Conservation (phyloP, 2,888 invertebrate genomes). For the Scaptomyza polygonia region DNA sequence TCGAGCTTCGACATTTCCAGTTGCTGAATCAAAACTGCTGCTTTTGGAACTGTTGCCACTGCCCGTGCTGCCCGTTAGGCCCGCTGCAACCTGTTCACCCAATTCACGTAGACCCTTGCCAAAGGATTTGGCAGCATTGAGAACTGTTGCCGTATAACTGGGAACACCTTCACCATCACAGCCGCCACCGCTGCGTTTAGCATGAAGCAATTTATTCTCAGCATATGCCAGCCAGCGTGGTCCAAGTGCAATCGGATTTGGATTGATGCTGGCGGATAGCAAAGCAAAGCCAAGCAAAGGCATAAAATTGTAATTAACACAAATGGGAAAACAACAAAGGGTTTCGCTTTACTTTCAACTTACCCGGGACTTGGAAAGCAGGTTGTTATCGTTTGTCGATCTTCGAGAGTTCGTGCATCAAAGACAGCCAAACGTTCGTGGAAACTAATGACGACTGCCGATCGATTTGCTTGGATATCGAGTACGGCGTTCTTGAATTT, state of each 20-base stretch:
- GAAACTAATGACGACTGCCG: slow-evolving; percentile 94
- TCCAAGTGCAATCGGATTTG: slow-evolving; percentile 94
- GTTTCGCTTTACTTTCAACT: slow-evolving; percentile 29
- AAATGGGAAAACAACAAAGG: no score
- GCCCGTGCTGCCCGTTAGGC: slow-evolving; percentile 90
- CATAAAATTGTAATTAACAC: neutral
- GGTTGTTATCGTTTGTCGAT: slow-evolving; percentile 93
- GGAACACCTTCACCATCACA: slow-evolving; percentile 94
- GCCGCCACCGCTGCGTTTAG: slow-evolving; percentile 92
- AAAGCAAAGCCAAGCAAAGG: no score
- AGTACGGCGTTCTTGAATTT: slow-evolving; percentile 96
- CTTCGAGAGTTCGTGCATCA: slow-evolving; percentile 94
- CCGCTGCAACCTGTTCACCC: slow-evolving; percentile 96
- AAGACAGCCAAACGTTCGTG: slow-evolving; percentile 95
- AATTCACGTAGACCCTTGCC: slow-evolving; percentile 95
- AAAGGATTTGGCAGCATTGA: slow-evolving; percentile 97
- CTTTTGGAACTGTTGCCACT: slow-evolving; percentile 83
- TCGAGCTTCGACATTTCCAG: slow-evolving; percentile 86
- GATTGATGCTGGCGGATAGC: slow-evolving; percentile 82
- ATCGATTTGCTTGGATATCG: slow-evolving; percentile 94
- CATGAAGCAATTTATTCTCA: slow-evolving; percentile 92
- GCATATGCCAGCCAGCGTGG: slow-evolving; percentile 93
- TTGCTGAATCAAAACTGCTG: slow-evolving; percentile 85
- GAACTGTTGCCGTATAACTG: slow-evolving; percentile 95
- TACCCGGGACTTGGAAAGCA: slow-evolving; percentile 94